These are phyloP conservation scores for Cataglyphis livida DNA, from an alignment of 2,888 invertebrate species.

Conservation along the genomic window DNA sequence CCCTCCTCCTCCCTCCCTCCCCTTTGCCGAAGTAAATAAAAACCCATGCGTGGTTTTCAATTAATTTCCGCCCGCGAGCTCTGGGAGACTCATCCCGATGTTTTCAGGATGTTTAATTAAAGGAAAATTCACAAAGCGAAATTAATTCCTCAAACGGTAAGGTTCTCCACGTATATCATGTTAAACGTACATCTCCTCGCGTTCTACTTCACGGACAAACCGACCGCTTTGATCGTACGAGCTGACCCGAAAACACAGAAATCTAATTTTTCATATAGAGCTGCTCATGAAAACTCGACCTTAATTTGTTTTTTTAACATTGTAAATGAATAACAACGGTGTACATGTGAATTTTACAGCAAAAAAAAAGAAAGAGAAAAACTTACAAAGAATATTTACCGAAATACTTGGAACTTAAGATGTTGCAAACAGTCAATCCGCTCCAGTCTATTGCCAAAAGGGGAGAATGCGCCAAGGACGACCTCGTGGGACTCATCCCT, in stretches of 20 bases:
- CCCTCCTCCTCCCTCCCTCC: too few relatives aligned
- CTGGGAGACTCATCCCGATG: neutral
- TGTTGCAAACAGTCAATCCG: slow-evolving; percentile 20
- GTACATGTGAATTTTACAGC: neutral
- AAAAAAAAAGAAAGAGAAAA: neutral
- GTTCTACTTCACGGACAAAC: neutral
- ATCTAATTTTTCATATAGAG: neutral
- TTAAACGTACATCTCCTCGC: neutral
- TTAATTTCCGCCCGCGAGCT: neutral
- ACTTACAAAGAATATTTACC: neutral
- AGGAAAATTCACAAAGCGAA: slow-evolving; percentile 3
- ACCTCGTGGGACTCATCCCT: slow-evolving; percentile 7
- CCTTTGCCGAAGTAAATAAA: slow-evolving; percentile 28
- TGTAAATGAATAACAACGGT: neutral
- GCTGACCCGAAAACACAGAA: neutral
- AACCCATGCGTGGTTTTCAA: neutral
- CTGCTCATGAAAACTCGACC: neutral
- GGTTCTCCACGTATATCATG: neutral
- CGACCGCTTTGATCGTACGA: neutral
- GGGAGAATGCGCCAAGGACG: neutral
- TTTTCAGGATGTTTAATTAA: slow-evolving; percentile 29
- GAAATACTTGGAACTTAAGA: neutral
- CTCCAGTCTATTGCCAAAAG: slow-evolving; percentile 14
- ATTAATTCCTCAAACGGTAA: slow-evolving; percentile 25
- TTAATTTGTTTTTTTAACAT: neutral